phyloP scores from a whole-genome alignment of 2,797 vertebrate species.

The Alca torda region DNA sequence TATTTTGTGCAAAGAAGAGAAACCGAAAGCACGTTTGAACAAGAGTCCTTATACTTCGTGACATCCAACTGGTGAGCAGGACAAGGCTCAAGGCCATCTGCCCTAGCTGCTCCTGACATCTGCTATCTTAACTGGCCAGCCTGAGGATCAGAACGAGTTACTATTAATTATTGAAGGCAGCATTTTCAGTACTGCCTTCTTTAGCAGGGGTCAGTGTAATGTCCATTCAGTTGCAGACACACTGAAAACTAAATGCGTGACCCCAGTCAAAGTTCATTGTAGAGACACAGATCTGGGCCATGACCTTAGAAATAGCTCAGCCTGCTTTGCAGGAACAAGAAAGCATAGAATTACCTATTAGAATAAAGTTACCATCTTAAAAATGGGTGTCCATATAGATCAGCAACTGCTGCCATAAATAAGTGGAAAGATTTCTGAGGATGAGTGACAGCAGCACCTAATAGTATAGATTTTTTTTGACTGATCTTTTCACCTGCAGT shows the following conservation, averaged over 20 bases:
- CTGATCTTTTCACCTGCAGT: slow-evolving; percentile 7
- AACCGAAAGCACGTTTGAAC: neutral
- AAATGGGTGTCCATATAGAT: neutral
- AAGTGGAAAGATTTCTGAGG: neutral
- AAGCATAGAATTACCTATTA: slow-evolving; percentile 15
- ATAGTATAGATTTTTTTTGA: neutral
- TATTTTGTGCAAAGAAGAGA: neutral
- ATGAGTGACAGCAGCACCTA: neutral
- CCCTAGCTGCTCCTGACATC: slow-evolving; percentile 67
- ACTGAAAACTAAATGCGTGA: slow-evolving; percentile 48
- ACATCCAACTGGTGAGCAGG: neutral
- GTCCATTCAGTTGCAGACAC: neutral
- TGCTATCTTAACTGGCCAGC: slow-evolving; percentile 51
- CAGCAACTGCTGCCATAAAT: slow-evolving; percentile 2
- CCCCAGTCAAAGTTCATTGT: slow-evolving; percentile 63
- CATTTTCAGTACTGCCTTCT: neutral
- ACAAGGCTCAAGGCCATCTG: slow-evolving; percentile 66
- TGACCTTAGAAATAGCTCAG: slow-evolving; percentile 38
- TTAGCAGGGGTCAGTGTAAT: slow-evolving; percentile 7
- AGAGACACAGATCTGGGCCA: slow-evolving; percentile 13
- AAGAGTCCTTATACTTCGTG: neutral
- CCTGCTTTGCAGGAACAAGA: neutral
- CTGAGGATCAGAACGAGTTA: slow-evolving; percentile 27
- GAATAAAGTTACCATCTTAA: neutral
- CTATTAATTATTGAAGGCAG: slow-evolving; percentile 6